Base-by-base conservation (phyloP, 2,888 invertebrate genomes). In the Clunio marinus region DNA sequence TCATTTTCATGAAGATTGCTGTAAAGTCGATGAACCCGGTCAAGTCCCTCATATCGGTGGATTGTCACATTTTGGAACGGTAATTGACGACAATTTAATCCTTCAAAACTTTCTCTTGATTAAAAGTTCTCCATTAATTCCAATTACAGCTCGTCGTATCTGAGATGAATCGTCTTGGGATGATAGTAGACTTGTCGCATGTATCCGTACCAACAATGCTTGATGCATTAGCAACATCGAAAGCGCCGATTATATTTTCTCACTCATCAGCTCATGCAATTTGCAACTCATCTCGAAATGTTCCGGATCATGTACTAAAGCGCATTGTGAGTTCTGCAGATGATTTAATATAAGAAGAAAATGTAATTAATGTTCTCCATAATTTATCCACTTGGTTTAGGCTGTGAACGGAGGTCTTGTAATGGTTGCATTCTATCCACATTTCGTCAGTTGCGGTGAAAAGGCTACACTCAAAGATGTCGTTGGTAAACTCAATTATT, bases 81-180 rank as follows among this genome's bases (percentile, higher is more conserved):
- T 85, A 75, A 80, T 75, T 15, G 22, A 22, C 17, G 45, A 63
- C 63, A 45, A 45, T 25, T 63, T 63, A 25, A 46, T 46, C 37
- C 46, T 5, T 17, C n/a, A 25, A 2, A n/a, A 24, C 24, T 13
- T 24, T 20, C 1, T 22, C n/a, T 15, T n/a, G 41, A 13, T 51
- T 10, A 51, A 51, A 46, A 27, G 8, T 51, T 28, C 25, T 37
- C 28, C 45, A 76, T 76, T 70, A 83, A 89, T 65, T 84, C 83
- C 73, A 51, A 55, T 76, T 77, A 69, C 77, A 88, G 88, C 83
- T 86, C 71, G 87, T 92, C 70, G 86, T 92, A 62, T 86, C 85
- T 74, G 93, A 93, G 81, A 92, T 93, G 92, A 93, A 93, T 80
- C 86, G 92, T 1, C 81, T 93, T 71, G 92, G 93, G 25, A 93